Evolutionary conservation across 30 jellyfish, hydroid and myxozoan genomes (phyloP), one percentile per base, ranked within the genome.

Genomic region (Cassiopea andromeda): DNA sequence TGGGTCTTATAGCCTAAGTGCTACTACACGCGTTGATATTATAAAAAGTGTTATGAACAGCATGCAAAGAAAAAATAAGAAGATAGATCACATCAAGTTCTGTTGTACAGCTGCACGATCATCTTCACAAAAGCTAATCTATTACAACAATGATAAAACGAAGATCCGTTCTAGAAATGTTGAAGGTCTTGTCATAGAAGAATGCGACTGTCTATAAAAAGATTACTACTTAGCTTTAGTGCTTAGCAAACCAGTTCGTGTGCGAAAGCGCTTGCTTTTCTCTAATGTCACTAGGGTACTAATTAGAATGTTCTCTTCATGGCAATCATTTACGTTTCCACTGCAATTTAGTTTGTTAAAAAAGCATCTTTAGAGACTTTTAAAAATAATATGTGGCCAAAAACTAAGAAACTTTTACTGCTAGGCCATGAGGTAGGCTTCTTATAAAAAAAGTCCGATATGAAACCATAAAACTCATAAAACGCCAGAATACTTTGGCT

Each of bases 61-160:
- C 61, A 69, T 77, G 90, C 85, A 90, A 48, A 2, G 5, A 54
- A 70, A 73, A 54, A 78, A 78, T 27, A 73, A 71, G 38, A 87
- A 78, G 8, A 78, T 86, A 7, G 87, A 69, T 46, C 90, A 87
- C 59, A 87, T 87, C 7, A 87, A 47, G 73, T 87, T 87, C 69
- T 87, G 94, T 73, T 87, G 94, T 82, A 77, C 94, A 15, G 94
- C 94, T 7, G 90, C 81, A 70, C 50, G 67, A 54, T 45, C 90
- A 16, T 75, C 88, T 9, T 46, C 94, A 60, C 94, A 87, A 75
- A 87, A 87, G 75, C 90, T 87, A 48, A 79, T 87, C 16, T 78
- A 87, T 58, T 87, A 64, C 82, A 78, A 58, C 64, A 87, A 58
- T 44, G 94, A 77, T 50, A 78, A 87, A 78, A 87, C 90, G 1